Base-by-base conservation (phyloP, 2,113 vertebrate genomes). In the Halcyon malimbica region DNA sequence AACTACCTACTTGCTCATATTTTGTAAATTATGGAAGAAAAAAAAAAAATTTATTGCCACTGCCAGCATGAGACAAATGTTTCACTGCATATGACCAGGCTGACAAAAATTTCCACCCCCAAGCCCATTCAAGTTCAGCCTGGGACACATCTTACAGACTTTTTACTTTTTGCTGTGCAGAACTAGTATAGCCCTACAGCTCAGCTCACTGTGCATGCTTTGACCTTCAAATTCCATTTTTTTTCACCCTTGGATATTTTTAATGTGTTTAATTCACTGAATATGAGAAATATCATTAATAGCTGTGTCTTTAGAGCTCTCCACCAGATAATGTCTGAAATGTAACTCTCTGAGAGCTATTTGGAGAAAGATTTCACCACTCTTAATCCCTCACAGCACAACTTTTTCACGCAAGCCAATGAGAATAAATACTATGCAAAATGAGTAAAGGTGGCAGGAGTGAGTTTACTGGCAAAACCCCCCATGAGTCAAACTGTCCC, bases 1-100 rank as follows among this genome's bases (percentile, higher is more conserved):
- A 96, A 87, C 74, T 94, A 94, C 74, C 65, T 90, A 92, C 70
- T 90, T 92, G 77, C 41, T 91, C 78, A 54, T 76, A 84, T 89
- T 94, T 84, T 90, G 77, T 65, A 85, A 93, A 84, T 96, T 91
- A 95, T 50, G n/a, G 57, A 60, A 84, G 60, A 46, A 89, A 83
- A 83, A 77, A 77, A 75, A 89, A 53, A n/a, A 29, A 25, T 12
- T 94, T 57, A 50, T 46, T 78, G 53, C 76, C 57, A 77, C 83
- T 73, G 88, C 62, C 95, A 87, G 87, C 77, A 54, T 39, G 48
- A 93, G 76, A 83, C 3, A 4, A 90, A 93, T 63, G 62, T 79
- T 95, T 85, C 50, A 53, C 42, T 59, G 65, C 57, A 26, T 85
- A 80, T 65, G 74, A 70, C 33, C 37, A 53, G 35, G 37, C 62